Percentiles rank a stretch among this genome's conserved stretches.
These are phyloP conservation scores for Anagyrus pseudococci DNA, from an alignment of 2,888 invertebrate species.

Conservation along the genomic window DNA sequence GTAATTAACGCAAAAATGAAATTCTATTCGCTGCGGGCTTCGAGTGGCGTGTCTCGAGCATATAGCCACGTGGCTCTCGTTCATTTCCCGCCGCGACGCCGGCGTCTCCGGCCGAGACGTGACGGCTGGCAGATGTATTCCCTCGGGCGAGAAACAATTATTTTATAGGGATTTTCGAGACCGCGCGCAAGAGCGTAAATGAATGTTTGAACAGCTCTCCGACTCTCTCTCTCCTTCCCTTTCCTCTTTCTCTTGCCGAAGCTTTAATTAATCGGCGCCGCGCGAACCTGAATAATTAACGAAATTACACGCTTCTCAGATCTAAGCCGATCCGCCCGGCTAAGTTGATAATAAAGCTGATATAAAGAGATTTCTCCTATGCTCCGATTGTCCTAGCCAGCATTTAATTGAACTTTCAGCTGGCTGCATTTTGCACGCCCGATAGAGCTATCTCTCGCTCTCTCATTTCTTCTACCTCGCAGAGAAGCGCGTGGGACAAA, in stretches of 20 bases:
- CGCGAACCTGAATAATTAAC: conserved; percentile 48
- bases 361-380: too few relatives aligned
- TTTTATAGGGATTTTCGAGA: conserved; percentile 47
- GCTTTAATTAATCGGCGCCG: conserved; percentile 50
- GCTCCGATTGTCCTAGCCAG: too few relatives aligned
- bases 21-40: conserved; percentile 20
- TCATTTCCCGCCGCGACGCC: too few relatives aligned
- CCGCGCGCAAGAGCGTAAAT: background rate
- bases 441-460: too few relatives aligned
- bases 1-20: conserved; percentile 46
- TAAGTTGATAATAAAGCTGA: background rate
- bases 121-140: too few relatives aligned
- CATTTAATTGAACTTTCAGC: too few relatives aligned
- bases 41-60: too few relatives aligned
- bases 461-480: too few relatives aligned
- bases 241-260: too few relatives aligned
- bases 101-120: background rate
- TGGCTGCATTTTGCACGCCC: too few relatives aligned
- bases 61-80: background rate
- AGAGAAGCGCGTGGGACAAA: too few relatives aligned
- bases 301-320: conserved; percentile 47
- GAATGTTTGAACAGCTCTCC: conserved; percentile 22
- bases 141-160: conserved; percentile 40
- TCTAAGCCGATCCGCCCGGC: conserved; percentile 10
- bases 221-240: too few relatives aligned